phyloP scores from a whole-genome alignment of 1,140 invertebrate genomes.

The Drosophila bifasciata region DNA sequence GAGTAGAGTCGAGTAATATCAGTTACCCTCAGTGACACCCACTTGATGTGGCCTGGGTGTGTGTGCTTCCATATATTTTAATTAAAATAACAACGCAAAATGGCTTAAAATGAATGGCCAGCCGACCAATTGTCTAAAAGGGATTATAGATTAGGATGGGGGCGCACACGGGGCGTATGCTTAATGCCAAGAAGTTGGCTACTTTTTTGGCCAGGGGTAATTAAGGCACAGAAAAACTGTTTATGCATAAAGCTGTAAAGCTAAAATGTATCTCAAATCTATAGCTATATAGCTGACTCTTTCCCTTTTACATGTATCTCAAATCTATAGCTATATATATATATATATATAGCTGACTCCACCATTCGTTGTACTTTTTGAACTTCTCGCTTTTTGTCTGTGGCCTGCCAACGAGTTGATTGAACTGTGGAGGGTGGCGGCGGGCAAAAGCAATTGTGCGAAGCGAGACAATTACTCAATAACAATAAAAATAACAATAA shows the following conservation, averaged over 20 bases:
- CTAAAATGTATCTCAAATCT: too few species aligned
- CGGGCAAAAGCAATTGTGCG: constrained; percentile 37
- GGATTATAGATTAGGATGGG: constrained; percentile 21
- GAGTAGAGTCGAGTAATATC: too few species aligned
- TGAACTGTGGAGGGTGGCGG: too few species aligned
- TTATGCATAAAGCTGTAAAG: too few species aligned
- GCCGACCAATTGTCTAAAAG: constrained; percentile 35
- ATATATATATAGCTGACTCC: too few species aligned
- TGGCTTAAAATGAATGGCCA: constrained; percentile 38
- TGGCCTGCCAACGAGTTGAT: constrained; percentile 45
- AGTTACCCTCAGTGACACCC: constrained; percentile 36
- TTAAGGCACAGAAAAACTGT: too few species aligned
- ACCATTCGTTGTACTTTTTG: too few species aligned
- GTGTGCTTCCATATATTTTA: constrained; percentile 31
- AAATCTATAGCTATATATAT: too few species aligned
- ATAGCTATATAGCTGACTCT: too few species aligned
- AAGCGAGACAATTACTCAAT: constrained; percentile 42
- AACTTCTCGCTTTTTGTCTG: constrained; percentile 45
- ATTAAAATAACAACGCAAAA: constrained; percentile 64
- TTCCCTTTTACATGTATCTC: too few species aligned
- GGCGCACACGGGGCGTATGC: constrained; percentile 32
- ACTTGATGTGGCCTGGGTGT: not conserved
- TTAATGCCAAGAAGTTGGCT: constrained; percentile 28
- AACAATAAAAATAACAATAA: too few species aligned
- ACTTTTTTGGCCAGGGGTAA: too few species aligned